Evolutionary conservation across 92 coral and sea anemone species (phyloP).

Genomic region (Phenganax stokvisi): DNA sequence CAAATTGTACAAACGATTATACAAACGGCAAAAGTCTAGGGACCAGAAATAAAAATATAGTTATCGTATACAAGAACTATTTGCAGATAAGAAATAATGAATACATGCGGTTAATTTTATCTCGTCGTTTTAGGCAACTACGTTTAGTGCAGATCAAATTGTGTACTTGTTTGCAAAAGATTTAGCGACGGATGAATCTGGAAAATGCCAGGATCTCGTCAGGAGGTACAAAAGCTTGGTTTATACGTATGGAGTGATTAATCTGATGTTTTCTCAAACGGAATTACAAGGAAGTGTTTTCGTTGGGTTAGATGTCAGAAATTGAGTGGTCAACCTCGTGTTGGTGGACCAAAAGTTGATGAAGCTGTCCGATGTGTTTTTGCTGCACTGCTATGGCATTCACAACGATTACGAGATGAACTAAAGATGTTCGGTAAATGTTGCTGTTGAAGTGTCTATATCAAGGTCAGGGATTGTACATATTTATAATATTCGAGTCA

Average conservation of each 20-base stretch:
- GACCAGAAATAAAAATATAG: too few species aligned
- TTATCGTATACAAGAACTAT: too few species aligned
- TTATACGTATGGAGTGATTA: too few species aligned
- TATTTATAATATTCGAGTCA: too few species aligned
- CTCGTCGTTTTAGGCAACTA: background rate
- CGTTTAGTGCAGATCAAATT: slow-evolving; percentile 18
- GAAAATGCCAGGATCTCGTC: slow-evolving; percentile 16
- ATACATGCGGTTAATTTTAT: too few species aligned
- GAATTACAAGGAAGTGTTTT: background rate
- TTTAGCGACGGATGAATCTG: slow-evolving; percentile 6
- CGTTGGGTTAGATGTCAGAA: slow-evolving; percentile 62
- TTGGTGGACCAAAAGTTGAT: slow-evolving; percentile 85
- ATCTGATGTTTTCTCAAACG: background rate
- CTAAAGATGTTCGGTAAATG: slow-evolving; percentile 73
- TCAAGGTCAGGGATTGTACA: too few species aligned
- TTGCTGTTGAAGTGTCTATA: background rate
- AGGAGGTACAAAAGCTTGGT: slow-evolving; percentile 6
- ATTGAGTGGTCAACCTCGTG: slow-evolving; percentile 62
- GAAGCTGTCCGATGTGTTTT: slow-evolving; percentile 77
- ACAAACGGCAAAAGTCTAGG: too few species aligned
- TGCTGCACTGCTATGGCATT: slow-evolving; percentile 95
- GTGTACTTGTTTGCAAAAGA: slow-evolving; percentile 10
- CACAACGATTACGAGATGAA: slow-evolving; percentile 91
- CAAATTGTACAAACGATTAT: too few species aligned
- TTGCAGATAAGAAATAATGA: too few species aligned